Evolutionary conservation across 2,797 vertebrate species (phyloP).

Genomic region (Acropternis orthonyx): DNA sequence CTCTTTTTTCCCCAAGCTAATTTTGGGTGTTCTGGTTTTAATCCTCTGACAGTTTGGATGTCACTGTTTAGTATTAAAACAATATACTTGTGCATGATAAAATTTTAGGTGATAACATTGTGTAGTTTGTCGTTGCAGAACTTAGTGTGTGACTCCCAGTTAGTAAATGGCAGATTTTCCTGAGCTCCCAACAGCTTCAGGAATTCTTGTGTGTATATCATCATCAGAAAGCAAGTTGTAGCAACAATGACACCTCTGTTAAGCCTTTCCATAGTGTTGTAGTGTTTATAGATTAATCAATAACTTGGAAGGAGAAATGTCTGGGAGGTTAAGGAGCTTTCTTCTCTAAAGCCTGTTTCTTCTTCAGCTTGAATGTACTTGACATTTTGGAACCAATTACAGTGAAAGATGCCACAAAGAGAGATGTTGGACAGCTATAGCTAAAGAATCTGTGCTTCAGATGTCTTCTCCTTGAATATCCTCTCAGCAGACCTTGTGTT

Average conservation of each 20-base stretch:
- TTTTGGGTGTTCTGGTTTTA: background rate
- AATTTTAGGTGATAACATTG: background rate
- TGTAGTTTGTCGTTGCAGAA: background rate
- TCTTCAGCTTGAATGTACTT: background rate
- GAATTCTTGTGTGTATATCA: background rate
- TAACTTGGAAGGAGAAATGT: background rate
- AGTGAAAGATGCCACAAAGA: background rate
- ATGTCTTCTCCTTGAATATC: background rate
- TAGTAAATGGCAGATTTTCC: background rate
- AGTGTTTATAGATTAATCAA: slow-evolving; percentile 5
- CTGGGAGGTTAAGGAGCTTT: background rate
- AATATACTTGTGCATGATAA: background rate
- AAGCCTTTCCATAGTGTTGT: background rate
- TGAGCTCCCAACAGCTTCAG: background rate
- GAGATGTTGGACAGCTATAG: background rate
- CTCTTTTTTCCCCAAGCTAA: background rate
- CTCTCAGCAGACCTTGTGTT: background rate
- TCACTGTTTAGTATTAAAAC: background rate
- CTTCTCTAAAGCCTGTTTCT: background rate
- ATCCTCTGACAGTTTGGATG: background rate
- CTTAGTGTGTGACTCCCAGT: background rate
- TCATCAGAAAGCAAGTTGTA: background rate
- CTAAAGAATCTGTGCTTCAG: background rate
- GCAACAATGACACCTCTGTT: background rate
- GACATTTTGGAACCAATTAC: background rate